Base-by-base conservation (phyloP, 2,113 vertebrate species). In the Trochalopteron elliotii region DNA sequence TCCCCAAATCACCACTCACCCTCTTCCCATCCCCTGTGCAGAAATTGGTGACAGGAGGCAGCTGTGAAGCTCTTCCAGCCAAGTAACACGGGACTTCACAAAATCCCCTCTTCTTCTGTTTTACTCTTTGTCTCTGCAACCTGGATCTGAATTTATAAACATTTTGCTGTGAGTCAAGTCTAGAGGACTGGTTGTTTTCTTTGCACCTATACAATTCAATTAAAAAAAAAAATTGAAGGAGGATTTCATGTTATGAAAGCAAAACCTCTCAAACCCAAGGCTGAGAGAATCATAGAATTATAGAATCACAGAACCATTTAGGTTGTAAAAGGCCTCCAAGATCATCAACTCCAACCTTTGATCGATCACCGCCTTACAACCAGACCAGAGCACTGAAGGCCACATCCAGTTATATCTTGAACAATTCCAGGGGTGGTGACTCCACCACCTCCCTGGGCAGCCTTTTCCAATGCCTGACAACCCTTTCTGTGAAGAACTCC, bases 1-100 rank as follows among this genome's bases (percentile, higher is more conserved):
- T 76, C 61, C 25, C 61, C 61, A 53, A 6, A 86, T 47, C 11
- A 2, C 20, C 1, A 0, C 31, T 74, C 1, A 0, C 3, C 39
- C 24, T n/a, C 53, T 78, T 19, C 42, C 33, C 42, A 47, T 45
- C 4, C 16, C 44, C 37, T 47, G 25, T 1, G 2, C 3, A 4
- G 20, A 45, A 55, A 45, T 12, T 60, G 33, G 35, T 33, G 52
- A n/a, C 7, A 47, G 57, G 18, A 89, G 47, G 4, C 0, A 8
- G 25, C 55, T 53, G 35, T 3, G 5, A 81, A 47, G 25, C 30
- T 79, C 10, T 42, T 56, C n/a, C 55, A 70, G 30, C 75, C 70
- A 35, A 25, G 22, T 30, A 37, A 83, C 40, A 9, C 3, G 2
- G 39, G 49, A 50, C 15, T 64, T 61, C n/a, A 69, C 3, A 50